Conservation (phyloP, 1,140 invertebrate species). For the Euglossa dilemma region DNA sequence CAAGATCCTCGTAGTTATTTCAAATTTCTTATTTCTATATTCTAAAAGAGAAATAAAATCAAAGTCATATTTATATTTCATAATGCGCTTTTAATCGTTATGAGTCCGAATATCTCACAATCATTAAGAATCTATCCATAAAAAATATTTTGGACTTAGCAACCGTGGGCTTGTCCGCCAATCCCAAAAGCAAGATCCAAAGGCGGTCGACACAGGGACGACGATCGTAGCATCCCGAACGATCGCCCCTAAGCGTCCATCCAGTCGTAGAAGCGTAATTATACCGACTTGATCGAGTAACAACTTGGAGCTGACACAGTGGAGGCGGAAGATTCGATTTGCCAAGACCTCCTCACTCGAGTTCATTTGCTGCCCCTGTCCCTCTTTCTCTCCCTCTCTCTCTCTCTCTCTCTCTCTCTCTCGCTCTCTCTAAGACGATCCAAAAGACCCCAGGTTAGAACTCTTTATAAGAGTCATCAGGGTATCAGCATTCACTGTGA, state of each 20-base stretch:
- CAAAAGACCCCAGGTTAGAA: not conserved
- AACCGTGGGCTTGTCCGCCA: not conserved
- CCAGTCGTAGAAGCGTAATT: slow-evolving; percentile 11
- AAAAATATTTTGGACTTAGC: not conserved
- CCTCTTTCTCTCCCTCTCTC: not conserved
- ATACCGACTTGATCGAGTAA: slow-evolving; percentile 6
- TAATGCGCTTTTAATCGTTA: too few relatives aligned
- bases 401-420: not conserved
- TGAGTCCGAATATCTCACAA: too few relatives aligned
- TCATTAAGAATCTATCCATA: too few relatives aligned
- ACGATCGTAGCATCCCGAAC: not conserved
- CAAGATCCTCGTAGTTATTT: too few relatives aligned
- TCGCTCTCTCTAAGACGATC: not conserved
- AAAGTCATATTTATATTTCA: too few relatives aligned
- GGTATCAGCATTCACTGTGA: slow-evolving; percentile 23
- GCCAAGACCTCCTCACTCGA: not conserved
- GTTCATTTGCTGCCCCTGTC: slow-evolving; percentile 2
- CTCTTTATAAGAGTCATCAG: slow-evolving; percentile 27
- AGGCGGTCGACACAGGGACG: not conserved
- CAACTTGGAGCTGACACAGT: slow-evolving; percentile 11
- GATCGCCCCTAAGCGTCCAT: not conserved
- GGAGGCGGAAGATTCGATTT: slow-evolving; percentile 46
- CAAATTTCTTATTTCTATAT: too few relatives aligned
- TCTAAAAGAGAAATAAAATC: too few relatives aligned
- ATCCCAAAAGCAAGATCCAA: not conserved